Base-by-base conservation (phyloP, 2,113 vertebrate species). In the Perca fluviatilis region DNA sequence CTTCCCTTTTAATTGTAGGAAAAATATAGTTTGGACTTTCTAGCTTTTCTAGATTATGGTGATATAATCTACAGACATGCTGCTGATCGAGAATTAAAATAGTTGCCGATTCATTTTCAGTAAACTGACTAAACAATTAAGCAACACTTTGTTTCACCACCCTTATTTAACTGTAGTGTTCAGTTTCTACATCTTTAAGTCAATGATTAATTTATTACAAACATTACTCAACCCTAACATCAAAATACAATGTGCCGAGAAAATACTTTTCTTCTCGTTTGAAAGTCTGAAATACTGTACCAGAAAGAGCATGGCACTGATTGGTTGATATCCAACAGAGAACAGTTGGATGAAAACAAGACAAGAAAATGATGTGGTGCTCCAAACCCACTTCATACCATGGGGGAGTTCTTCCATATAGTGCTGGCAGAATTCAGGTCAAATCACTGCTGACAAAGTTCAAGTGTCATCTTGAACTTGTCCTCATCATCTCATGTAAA, bases 381-480 rank as follows among this genome's bases (percentile, higher is more conserved):
- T 57, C 19, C 46, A 5, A 64, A 69, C 27, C 13, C 27, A 16
- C 47, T 65, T 27, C 2, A 65, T 14, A 21, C 18, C 19, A 70
- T 58, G 40, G n/a, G 49, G 46, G 53, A 60, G 25, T 30, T 71
- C 33, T 63, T 64, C 58, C 8, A 11, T 18, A 9, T 16, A n/a
- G n/a, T 4, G 18, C 74, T 66, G 83, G 27, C 62, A 30, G 40
- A 78, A 33, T 18, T 66, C 40, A 51, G 25, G n/a, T 63, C 11
- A 27, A 60, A 68, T 76, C 21, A 25, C n/a, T 12, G 43, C 4
- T 49, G 50, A 61, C 40, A 30, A 51, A 62, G 36, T 30, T 61
- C 11, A 61, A 53, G 23, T 64, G 16, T 63, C 30, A 36, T 69
- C 47, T 25, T 49, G 3, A 43, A 33, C 23, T 30, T 46, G 62